Conservation (phyloP, 2,888 invertebrate genomes). For the Trichopria drosophilae region DNA sequence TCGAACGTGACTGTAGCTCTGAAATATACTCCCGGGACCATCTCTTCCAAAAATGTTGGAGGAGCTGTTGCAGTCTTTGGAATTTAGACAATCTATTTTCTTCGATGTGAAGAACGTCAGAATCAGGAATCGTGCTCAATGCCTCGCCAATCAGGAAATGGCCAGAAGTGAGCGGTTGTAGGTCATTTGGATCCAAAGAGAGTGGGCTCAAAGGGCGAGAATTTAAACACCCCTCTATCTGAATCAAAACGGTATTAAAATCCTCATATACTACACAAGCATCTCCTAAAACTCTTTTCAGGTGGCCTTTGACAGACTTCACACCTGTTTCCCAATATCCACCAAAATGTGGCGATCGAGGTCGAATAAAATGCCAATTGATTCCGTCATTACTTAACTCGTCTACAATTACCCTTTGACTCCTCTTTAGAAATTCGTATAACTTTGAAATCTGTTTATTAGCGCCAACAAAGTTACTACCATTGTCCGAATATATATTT, state of each 20-base stretch:
- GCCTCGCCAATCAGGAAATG: slow-evolving; percentile 46
- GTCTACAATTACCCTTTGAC: too few species aligned
- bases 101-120: slow-evolving; percentile 30
- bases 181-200: slow-evolving; percentile 38
- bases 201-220: slow-evolving; percentile 39
- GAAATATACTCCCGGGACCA: background rate
- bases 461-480: too few species aligned
- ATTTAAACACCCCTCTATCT: slow-evolving; percentile 42
- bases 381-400: too few species aligned
- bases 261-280: slow-evolving; percentile 38
- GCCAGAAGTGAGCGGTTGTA: too few species aligned
- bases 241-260: slow-evolving; percentile 35
- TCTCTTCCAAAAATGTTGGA: slow-evolving; percentile 3
- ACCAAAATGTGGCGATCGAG: slow-evolving; percentile 39
- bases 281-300: slow-evolving; percentile 37
- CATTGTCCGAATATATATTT: too few species aligned
- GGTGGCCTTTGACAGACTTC: slow-evolving; percentile 40
- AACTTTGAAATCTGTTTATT: too few species aligned
- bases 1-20: background rate
- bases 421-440: too few species aligned
- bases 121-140: slow-evolving; percentile 38
- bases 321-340: slow-evolving; percentile 44
- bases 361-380: slow-evolving; percentile 42
- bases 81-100: slow-evolving; percentile 1
- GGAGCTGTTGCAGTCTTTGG: background rate